phyloP scores from a whole-genome alignment of 2,113 vertebrate genomes.

The Corythaixoides concolor region DNA sequence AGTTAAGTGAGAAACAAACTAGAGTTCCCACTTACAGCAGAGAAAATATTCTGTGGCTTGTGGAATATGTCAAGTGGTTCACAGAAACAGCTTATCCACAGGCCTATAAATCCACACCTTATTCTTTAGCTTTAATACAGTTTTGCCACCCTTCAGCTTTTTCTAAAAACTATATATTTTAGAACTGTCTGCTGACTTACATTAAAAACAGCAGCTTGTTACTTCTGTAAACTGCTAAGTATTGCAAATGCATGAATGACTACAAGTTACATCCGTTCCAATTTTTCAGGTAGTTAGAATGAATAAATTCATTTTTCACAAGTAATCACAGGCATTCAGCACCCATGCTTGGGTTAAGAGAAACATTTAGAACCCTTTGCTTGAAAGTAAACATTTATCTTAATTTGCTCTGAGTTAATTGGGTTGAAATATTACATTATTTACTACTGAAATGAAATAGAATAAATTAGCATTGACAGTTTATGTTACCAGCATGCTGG shows the following conservation, averaged over 20 bases:
- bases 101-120: background rate
- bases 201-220: background rate
- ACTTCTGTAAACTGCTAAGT: background rate
- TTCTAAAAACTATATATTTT: background rate
- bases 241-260: constrained; percentile 18
- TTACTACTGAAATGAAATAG: constrained; percentile 49
- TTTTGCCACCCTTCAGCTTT: background rate
- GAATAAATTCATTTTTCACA: background rate
- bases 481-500: constrained; percentile 12
- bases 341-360: background rate
- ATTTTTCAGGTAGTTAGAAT: background rate
- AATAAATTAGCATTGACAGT: constrained; percentile 22
- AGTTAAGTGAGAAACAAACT: background rate
- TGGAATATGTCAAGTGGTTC: background rate
- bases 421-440: constrained; percentile 61
- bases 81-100: background rate
- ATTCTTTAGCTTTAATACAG: background rate
- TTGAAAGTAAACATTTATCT: constrained; percentile 57
- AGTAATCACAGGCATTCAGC: constrained; percentile 39
- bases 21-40: background rate
- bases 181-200: background rate
- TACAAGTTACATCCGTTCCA: background rate
- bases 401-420: constrained; percentile 50
- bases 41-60: background rate
- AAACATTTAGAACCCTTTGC: constrained; percentile 8